Percentiles rank a stretch among this genome's conserved stretches.
phyloP scores from a whole-genome alignment of 2,113 vertebrate species.

The Carlito syrichta region DNA sequence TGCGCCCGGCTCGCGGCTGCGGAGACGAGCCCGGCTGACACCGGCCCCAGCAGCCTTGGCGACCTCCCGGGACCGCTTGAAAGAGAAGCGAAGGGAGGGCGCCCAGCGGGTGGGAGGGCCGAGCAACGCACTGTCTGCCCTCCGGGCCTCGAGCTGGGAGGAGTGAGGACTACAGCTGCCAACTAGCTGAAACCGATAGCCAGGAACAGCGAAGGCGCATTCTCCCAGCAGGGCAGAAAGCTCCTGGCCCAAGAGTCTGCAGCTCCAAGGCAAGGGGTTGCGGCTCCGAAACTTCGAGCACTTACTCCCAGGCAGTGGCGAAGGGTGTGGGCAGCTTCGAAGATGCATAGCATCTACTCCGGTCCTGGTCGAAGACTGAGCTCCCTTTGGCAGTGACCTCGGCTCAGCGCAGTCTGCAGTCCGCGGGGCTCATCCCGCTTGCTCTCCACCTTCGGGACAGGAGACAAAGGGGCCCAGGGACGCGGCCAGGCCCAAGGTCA shows the following conservation, averaged over 20 bases:
- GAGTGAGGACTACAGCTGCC: not conserved
- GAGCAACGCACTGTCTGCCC: not conserved
- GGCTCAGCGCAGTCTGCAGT: not conserved
- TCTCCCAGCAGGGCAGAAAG: slow-evolving; percentile 26
- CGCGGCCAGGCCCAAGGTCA: not conserved
- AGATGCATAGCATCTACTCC: not conserved
- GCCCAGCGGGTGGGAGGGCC: not conserved
- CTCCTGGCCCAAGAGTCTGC: not conserved
- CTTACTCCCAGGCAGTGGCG: not conserved
- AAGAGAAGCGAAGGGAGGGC: not conserved
- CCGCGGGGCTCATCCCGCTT: not conserved
- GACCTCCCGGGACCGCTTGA: not conserved
- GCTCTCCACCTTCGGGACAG: not conserved
- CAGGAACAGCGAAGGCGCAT: not conserved
- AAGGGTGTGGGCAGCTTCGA: not conserved
- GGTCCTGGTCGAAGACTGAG: not conserved
- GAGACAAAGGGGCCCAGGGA: slow-evolving; percentile 33
- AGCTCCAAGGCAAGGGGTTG: not conserved
- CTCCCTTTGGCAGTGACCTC: not conserved
- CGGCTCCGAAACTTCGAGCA: slow-evolving; percentile 36
- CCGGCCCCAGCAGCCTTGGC: not conserved
- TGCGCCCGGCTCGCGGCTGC: slow-evolving; percentile 36
- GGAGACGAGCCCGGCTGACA: not conserved
- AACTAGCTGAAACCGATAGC: not conserved
- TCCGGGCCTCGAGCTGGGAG: not conserved